These are phyloP conservation scores for Steinernema scapterisci DNA, from an alignment of 2,888 invertebrate species.

Conservation along the genomic window DNA sequence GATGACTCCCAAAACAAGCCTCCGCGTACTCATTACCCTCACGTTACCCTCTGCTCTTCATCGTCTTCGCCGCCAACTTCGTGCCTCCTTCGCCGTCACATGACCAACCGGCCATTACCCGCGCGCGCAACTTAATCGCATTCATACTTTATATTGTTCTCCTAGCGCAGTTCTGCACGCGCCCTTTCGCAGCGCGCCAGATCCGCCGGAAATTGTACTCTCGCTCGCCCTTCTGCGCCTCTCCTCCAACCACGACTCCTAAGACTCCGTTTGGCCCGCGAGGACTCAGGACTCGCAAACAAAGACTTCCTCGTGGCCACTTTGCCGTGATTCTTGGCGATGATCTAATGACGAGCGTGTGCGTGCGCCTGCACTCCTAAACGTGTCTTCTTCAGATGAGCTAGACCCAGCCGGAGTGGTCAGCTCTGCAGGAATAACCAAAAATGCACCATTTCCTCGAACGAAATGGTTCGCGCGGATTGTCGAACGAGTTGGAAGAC, in stretches of 20 bases:
- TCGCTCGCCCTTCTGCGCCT: neutral
- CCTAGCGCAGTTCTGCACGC: slow-evolving; percentile 20
- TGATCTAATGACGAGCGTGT: neutral
- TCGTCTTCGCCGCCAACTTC: neutral
- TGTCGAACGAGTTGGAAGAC: slow-evolving; percentile 28
- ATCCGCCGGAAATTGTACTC: slow-evolving; percentile 29
- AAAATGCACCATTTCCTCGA: slow-evolving; percentile 22
- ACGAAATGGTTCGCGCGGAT: slow-evolving; percentile 27
- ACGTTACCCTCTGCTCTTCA: neutral
- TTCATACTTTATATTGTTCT: slow-evolving; percentile 31
- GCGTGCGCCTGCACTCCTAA: neutral
- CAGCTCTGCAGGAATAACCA: neutral
- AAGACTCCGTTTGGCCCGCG: too few species aligned
- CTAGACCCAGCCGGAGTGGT: neutral
- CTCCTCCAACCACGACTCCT: neutral
- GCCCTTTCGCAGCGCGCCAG: neutral
- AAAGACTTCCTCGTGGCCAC: neutral
- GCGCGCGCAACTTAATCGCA: slow-evolving; percentile 23
- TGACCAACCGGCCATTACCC: slow-evolving; percentile 9
- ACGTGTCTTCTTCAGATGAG: slow-evolving; percentile 1
- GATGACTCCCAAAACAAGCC: too few species aligned
- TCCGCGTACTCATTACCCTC: neutral
- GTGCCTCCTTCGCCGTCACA: slow-evolving; percentile 3
- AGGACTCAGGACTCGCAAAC: neutral
- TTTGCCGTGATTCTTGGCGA: neutral